Percentiles rank a stretch among this genome's conserved stretches.
Conservation (phyloP, 2,888 invertebrate species). For the Mythimna vitellina region DNA sequence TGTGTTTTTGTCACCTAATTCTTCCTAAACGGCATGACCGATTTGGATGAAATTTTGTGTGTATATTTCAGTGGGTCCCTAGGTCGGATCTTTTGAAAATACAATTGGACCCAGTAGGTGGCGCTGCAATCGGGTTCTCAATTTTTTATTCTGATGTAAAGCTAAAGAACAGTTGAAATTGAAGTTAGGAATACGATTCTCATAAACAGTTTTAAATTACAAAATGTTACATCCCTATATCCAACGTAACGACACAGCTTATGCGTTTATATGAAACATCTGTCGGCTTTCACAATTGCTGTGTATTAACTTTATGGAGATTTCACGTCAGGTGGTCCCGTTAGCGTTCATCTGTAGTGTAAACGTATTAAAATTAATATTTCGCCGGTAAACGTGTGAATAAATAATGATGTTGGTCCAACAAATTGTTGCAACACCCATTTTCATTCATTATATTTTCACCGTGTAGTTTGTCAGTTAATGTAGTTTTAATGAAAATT, state of each 20-base stretch:
- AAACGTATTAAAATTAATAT: constrained; percentile 49
- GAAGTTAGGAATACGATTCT: background rate
- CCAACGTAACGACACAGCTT: constrained; percentile 14
- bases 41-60: no score
- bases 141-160: no score
- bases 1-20: no score
- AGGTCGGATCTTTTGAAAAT: no score
- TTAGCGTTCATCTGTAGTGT: constrained; percentile 28
- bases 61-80: no score
- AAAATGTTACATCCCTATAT: constrained; percentile 6
- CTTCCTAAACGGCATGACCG: no score
- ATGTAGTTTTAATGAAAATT: background rate
- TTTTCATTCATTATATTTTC: constrained; percentile 20
- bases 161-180: background rate
- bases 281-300: constrained; percentile 39
- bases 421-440: constrained; percentile 10
- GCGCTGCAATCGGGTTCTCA: no score
- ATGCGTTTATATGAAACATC: constrained; percentile 42
- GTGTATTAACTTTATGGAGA: constrained; percentile 43
- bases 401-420: constrained; percentile 22
- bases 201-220: background rate
- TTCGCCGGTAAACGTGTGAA: constrained; percentile 27
- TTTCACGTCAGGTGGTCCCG: constrained; percentile 36
- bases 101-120: no score
- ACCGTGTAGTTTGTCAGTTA: background rate